Evolutionary conservation across 92 coral and sea anemone genomes (phyloP).

Genomic region (Plumapathes pennacea): DNA sequence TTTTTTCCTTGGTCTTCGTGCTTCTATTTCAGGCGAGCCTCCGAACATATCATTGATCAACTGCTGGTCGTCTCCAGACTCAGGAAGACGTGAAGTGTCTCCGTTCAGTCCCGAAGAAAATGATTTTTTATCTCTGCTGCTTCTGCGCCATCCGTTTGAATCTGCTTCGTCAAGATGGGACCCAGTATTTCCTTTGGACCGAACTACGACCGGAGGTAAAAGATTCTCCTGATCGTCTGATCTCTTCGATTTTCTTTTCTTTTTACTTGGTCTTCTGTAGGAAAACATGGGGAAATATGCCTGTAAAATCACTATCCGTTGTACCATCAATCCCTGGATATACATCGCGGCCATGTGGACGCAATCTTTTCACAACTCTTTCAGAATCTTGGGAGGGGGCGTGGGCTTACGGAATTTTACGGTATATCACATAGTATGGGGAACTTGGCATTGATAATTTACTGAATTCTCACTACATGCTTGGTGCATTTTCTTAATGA

Average conservation of each 20-base stretch:
- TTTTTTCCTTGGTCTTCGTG: constrained; percentile 35
- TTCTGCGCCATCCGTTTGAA: too few species aligned
- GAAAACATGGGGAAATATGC: neutral
- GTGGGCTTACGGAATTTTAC: too few species aligned
- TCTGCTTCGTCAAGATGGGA: constrained; percentile 17
- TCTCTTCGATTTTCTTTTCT: constrained; percentile 23
- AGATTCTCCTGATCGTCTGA: neutral
- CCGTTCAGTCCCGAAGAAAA: too few species aligned
- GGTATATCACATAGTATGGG: too few species aligned
- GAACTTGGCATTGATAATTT: too few species aligned
- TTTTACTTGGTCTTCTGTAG: constrained; percentile 14
- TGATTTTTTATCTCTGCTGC: too few species aligned
- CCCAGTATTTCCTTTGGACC: constrained; percentile 13
- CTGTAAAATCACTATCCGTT: neutral
- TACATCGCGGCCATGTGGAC: too few species aligned
- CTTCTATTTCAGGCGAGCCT: constrained; percentile 39
- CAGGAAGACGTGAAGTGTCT: constrained; percentile 9
- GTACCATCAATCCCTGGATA: neutral
- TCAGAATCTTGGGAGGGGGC: neutral
- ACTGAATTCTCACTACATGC: too few species aligned
- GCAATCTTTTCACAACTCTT: neutral
- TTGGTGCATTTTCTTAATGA: too few species aligned
- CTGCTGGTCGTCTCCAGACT: constrained; percentile 12
- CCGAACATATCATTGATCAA: constrained; percentile 62
- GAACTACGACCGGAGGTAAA: constrained; percentile 19